phyloP scores from a whole-genome alignment of 2,888 invertebrate species.

The Omphaloscelis lunosa region DNA sequence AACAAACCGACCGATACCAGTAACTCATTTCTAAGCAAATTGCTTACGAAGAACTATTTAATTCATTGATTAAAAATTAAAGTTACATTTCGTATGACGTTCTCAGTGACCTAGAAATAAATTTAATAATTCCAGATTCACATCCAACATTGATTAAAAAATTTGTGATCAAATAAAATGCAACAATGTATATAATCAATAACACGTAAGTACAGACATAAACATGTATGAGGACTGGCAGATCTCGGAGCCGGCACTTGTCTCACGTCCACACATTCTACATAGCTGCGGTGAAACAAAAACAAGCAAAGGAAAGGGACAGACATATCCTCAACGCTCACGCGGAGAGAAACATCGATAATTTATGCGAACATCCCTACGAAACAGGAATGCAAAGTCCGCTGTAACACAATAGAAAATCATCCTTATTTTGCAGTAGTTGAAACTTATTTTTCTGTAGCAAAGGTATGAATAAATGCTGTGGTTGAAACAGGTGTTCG shows the following conservation, averaged over 20 bases:
- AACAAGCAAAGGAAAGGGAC: conserved; percentile 87
- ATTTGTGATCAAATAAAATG: conserved; percentile 40
- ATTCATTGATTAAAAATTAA: conserved; percentile 41
- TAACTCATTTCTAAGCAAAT: conserved; percentile 83
- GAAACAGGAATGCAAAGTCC: conserved; percentile 85
- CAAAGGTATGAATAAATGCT: conserved; percentile 77
- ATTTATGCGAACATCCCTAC: conserved; percentile 90
- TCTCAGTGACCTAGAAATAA: neutral
- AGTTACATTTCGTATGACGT: conserved; percentile 19
- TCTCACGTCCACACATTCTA: conserved; percentile 81
- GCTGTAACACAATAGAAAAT: conserved; percentile 56
- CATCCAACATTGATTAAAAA: conserved; percentile 41
- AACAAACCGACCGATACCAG: conserved; percentile 81
- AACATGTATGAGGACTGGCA: conserved; percentile 74
- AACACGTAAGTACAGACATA: conserved; percentile 65
- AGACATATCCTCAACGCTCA: conserved; percentile 79
- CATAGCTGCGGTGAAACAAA: conserved; percentile 82
- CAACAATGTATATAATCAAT: conserved; percentile 46
- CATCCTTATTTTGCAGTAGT: conserved; percentile 36
- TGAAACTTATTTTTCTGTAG: conserved; percentile 68
- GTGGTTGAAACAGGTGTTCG: conserved; percentile 90
- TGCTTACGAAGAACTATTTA: conserved; percentile 74
- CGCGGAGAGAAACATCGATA: conserved; percentile 88
- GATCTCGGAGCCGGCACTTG: conserved; percentile 80
- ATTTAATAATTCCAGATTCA: neutral